phyloP scores from a whole-genome alignment of 2,888 invertebrate species.

The Ophonus ardosiacus region DNA sequence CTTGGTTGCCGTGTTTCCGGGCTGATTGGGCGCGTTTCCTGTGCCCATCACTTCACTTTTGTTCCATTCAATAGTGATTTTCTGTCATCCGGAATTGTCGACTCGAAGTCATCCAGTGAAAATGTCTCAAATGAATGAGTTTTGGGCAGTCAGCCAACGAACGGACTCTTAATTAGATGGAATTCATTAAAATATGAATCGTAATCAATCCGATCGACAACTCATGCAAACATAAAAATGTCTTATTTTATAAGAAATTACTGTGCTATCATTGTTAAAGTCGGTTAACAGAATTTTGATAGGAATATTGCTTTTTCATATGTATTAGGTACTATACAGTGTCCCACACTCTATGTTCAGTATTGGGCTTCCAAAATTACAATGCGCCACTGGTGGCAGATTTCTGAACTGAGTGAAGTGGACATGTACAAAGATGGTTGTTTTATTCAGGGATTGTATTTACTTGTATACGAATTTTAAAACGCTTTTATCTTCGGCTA shows the following conservation, averaged over 20 bases:
- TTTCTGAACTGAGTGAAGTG: no score
- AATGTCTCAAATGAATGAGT: conserved; percentile 26
- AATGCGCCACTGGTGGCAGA: no score
- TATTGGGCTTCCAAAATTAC: no score
- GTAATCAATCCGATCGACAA: background rate
- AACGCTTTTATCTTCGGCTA: no score
- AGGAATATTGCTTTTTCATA: no score
- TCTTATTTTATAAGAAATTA: background rate
- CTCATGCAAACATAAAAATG: background rate
- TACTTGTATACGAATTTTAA: no score
- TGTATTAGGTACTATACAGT: no score
- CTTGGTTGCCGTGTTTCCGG: conserved; percentile 31
- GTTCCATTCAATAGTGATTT: conserved; percentile 51
- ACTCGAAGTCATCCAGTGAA: conserved; percentile 27
- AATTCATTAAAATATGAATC: conserved; percentile 30
- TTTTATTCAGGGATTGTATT: no score
- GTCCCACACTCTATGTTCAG: no score
- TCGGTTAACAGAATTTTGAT: background rate
- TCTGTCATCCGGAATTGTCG: conserved; percentile 49
- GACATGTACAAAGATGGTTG: no score
- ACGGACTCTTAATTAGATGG: conserved; percentile 32
- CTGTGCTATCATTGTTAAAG: background rate
- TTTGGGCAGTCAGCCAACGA: conserved; percentile 1
- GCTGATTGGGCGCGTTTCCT: conserved; percentile 34
- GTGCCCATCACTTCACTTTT: conserved; percentile 32